A percentile compares a stretch with the other conserved stretches of the same genome.
phyloP scores from a whole-genome alignment of 1,140 invertebrate species.

The Melitaea cinxia region DNA sequence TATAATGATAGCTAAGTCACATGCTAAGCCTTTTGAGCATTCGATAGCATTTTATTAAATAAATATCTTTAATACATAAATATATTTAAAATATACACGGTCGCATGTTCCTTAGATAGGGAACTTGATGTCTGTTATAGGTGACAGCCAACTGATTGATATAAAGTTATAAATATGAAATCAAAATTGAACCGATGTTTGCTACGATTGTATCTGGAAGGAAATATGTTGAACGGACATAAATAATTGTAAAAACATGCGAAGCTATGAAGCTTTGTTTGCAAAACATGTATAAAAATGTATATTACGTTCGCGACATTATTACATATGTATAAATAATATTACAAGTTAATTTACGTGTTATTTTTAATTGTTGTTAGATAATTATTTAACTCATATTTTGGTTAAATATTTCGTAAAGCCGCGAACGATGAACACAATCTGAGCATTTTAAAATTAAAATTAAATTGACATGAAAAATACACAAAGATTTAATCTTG shows the following conservation, averaged over 20 bases:
- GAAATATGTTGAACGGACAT: conserved; percentile 48
- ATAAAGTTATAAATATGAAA: neutral
- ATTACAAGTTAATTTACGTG: neutral
- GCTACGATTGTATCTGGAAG: conserved; percentile 14
- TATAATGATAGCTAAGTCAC: conserved; percentile 10
- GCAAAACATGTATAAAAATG: conserved; percentile 50
- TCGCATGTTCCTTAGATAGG: neutral
- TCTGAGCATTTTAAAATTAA: conserved; percentile 27
- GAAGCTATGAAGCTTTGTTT: conserved; percentile 65
- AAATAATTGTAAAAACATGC: conserved; percentile 62
- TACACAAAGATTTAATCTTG: neutral
- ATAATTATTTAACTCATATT: too few species aligned
- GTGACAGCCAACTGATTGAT: too few species aligned
- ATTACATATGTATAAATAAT: neutral
- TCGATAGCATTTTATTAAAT: too few species aligned
- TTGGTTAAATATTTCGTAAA: too few species aligned
- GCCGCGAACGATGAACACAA: conserved; percentile 22
- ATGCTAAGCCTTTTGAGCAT: conserved; percentile 10
- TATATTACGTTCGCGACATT: conserved; percentile 40
- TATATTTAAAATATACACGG: too few species aligned
- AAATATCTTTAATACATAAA: too few species aligned
- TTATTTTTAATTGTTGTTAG: too few species aligned
- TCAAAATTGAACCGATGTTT: conserved; percentile 4
- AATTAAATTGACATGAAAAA: neutral
- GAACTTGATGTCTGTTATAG: too few species aligned